Conservation (phyloP, 2,888 invertebrate genomes). For the Amblyjoppa fuscipennis region DNA sequence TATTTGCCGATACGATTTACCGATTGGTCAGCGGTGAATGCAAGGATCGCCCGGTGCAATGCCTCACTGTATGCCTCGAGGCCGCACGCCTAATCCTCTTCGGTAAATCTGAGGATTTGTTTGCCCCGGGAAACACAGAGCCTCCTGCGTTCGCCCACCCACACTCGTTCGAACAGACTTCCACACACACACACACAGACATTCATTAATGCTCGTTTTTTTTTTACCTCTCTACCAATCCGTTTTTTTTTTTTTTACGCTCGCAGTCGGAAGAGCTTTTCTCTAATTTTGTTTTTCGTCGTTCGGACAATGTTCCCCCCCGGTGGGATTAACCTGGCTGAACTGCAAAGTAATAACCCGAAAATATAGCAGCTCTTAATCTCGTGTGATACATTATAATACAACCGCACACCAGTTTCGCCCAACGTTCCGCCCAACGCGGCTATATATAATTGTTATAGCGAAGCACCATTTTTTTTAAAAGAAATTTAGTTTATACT, state of each 20-base stretch:
- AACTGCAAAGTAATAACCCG: conserved; percentile 9
- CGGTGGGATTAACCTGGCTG: not conserved
- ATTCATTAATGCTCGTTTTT: conserved; percentile 21
- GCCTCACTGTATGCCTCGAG: conserved; percentile 12
- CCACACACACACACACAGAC: not conserved
- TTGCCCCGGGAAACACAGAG: conserved; percentile 38
- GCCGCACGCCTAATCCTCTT: conserved; percentile 58
- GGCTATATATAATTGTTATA: too few species aligned
- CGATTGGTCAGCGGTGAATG: conserved; percentile 24
- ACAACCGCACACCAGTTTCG: too few species aligned
- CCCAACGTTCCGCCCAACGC: too few species aligned
- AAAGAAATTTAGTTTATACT: too few species aligned
- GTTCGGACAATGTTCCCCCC: not conserved
- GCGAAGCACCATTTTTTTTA: too few species aligned
- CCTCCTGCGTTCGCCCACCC: not conserved
- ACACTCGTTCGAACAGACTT: not conserved
- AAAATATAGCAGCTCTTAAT: not conserved
- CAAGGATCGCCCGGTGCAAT: not conserved
- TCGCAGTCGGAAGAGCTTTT: conserved; percentile 9
- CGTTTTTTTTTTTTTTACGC: conserved; percentile 27
- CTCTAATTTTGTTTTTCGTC: conserved; percentile 22
- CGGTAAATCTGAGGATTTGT: conserved; percentile 63
- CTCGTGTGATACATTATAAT: too few species aligned
- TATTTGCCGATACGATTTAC: conserved; percentile 30
- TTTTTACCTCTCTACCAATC: conserved; percentile 7